A percentile compares a stretch with the other conserved stretches of the same genome.
These are phyloP conservation scores for Pseudomyrmex cubaensis DNA, from an alignment of 1,140 invertebrate species.

Conservation along the genomic window DNA sequence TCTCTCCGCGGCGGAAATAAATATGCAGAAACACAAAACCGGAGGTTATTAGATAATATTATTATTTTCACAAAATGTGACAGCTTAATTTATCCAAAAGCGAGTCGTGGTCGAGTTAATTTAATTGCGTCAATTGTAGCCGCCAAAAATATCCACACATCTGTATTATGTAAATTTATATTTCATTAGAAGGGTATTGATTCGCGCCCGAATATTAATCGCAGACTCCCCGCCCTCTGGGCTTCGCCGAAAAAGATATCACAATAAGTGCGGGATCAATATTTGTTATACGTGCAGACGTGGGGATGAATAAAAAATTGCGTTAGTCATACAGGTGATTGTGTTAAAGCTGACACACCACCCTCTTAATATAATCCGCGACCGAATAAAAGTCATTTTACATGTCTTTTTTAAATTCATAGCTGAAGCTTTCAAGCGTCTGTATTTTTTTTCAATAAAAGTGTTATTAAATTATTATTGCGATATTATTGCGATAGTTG, in stretches of 20 bases:
- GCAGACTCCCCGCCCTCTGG: background rate
- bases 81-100: background rate
- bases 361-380: constrained; percentile 51
- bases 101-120: constrained; percentile 22
- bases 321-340: constrained; percentile 44
- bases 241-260: constrained; percentile 30
- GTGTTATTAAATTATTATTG: constrained; percentile 33
- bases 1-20: no score
- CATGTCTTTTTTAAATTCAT: constrained; percentile 48
- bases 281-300: constrained; percentile 49
- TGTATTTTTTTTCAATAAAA: background rate
- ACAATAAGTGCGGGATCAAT: constrained; percentile 56
- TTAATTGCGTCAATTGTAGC: constrained; percentile 40
- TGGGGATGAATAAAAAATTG: constrained; percentile 48
- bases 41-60: constrained; percentile 8
- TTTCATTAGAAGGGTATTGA: constrained; percentile 54
- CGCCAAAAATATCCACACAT: constrained; percentile 38
- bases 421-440: background rate
- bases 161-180: constrained; percentile 57
- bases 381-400: constrained; percentile 55
- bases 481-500: constrained; percentile 5
- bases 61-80: constrained; percentile 16
- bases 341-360: constrained; percentile 40
- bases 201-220: constrained; percentile 52
- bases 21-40: background rate